phyloP scores from a whole-genome alignment of 2,797 vertebrate genomes.

The Eidolon dupreanum region DNA sequence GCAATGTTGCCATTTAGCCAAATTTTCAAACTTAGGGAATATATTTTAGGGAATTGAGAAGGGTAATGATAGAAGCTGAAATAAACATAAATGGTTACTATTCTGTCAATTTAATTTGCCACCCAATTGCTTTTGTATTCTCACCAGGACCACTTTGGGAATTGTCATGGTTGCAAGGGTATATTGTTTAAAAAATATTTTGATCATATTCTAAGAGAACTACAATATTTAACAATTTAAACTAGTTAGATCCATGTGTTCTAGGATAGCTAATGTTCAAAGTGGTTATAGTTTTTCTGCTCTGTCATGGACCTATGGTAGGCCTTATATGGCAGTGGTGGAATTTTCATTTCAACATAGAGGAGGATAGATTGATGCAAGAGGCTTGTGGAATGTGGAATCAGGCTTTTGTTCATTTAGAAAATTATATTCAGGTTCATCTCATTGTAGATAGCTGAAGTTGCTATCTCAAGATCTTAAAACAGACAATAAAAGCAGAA shows the following conservation, averaged over 20 bases:
- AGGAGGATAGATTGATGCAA: not conserved
- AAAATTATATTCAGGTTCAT: not conserved
- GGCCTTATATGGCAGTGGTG: not conserved
- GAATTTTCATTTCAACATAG: not conserved
- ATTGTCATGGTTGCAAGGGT: not conserved
- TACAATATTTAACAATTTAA: not conserved
- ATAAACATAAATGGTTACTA: not conserved
- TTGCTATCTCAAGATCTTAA: not conserved
- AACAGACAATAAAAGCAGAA: not conserved
- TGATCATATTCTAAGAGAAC: not conserved
- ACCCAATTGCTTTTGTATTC: not conserved
- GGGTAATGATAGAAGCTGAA: not conserved
- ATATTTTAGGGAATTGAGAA: not conserved
- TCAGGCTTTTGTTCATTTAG: not conserved
- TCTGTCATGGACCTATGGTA: fast-evolving
- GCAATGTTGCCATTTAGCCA: not conserved
- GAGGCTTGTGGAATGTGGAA: not conserved
- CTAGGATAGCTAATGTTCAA: not conserved
- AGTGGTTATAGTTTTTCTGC: no score
- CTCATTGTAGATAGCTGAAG: not conserved
- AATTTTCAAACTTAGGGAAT: not conserved
- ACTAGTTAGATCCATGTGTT: not conserved
- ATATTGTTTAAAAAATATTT: not conserved
- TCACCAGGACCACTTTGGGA: not conserved
- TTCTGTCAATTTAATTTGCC: not conserved